Percentiles rank a stretch among this genome's conserved stretches.
Evolutionary conservation across 2,797 vertebrate species (phyloP).

Genomic region (Catamblyrhynchus diadema): DNA sequence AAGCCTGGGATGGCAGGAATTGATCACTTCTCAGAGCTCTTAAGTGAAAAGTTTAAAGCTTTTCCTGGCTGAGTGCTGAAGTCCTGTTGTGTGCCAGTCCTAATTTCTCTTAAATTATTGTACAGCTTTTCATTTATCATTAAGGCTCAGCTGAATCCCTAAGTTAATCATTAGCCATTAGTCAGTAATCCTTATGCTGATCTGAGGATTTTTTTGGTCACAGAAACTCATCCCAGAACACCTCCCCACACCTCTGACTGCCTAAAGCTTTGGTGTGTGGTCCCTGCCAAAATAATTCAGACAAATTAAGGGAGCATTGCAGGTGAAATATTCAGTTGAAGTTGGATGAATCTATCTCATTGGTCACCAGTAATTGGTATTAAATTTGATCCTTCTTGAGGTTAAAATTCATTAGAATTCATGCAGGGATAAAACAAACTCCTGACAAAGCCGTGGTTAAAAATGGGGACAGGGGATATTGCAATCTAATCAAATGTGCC

Average conservation of each 20-base stretch:
- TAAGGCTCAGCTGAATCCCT: neutral
- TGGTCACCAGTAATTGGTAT: neutral
- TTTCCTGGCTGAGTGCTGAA: neutral
- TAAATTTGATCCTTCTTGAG: neutral
- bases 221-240: neutral
- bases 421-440: neutral
- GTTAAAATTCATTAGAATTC: neutral
- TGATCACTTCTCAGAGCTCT: neutral
- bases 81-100: neutral
- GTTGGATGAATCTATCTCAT: neutral
- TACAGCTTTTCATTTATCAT: neutral
- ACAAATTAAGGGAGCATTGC: neutral
- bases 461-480: neutral
- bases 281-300: rapidly evolving
- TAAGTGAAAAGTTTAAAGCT: neutral
- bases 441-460: neutral
- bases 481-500: neutral
- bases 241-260: no score
- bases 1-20: neutral
- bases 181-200: neutral
- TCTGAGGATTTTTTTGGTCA: neutral
- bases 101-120: neutral
- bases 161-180: slow-evolving; percentile 36
- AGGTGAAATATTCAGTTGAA: neutral
- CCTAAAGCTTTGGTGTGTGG: neutral